A percentile compares a stretch with the other conserved stretches of the same genome.
phyloP scores from a whole-genome alignment of 2,888 invertebrate genomes.

The Epistrophe grossulariae region DNA sequence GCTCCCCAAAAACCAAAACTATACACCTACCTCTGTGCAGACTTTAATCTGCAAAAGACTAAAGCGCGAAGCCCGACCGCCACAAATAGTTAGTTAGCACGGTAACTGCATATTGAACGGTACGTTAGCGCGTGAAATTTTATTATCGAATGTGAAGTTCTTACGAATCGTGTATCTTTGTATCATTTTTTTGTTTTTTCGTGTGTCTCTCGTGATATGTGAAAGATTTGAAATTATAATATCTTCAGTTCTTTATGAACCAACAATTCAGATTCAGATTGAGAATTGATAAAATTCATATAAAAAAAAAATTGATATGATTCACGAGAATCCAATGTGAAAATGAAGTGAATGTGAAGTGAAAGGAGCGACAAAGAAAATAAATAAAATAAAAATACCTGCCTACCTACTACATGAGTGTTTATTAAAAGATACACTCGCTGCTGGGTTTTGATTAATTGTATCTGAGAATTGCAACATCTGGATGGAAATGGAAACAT shows the following conservation, averaged over 20 bases:
- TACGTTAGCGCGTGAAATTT: constrained; percentile 58
- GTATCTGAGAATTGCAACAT: constrained; percentile 56
- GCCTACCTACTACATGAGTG: background rate
- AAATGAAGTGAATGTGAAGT: constrained; percentile 41
- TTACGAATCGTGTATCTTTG: constrained; percentile 55
- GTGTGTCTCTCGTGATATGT: constrained; percentile 42
- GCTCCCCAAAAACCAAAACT: constrained; percentile 4
- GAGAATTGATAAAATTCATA: constrained; percentile 22
- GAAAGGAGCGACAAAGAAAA: constrained; percentile 7
- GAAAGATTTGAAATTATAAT: constrained; percentile 25
- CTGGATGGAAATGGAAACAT: constrained; percentile 52
- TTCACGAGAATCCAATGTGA: constrained; percentile 39
- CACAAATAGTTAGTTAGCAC: constrained; percentile 71
- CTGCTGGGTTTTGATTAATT: constrained; percentile 39
- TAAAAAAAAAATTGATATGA: constrained; percentile 11
- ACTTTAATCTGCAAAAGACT: constrained; percentile 47
- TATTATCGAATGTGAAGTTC: constrained; percentile 19
- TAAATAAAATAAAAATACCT: background rate
- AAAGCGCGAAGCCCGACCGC: constrained; percentile 34
- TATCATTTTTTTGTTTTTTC: constrained; percentile 35
- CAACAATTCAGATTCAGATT: constrained; percentile 39
- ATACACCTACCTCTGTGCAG: constrained; percentile 16
- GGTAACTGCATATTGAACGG: constrained; percentile 72
- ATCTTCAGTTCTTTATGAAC: constrained; percentile 23
- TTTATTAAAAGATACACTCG: constrained; percentile 31